Evolutionary conservation across 2,888 invertebrate species (phyloP).

Genomic region (Nezara viridula): DNA sequence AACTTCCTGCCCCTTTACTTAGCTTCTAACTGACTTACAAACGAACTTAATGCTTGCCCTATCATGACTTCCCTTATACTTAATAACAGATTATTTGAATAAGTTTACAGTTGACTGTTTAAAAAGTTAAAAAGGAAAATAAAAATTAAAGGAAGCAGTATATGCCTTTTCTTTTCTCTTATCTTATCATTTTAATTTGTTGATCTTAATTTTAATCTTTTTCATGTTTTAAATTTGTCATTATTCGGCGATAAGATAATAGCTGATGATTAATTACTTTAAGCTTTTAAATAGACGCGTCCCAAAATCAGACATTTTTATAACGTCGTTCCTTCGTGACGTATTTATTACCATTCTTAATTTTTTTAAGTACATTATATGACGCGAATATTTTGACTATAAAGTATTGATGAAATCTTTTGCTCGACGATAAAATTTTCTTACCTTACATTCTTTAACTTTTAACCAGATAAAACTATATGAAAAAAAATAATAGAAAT

Average conservation of each 20-base stretch:
- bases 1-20: conserved; percentile 21
- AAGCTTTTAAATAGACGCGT: background rate
- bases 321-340: background rate
- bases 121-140: too few relatives aligned
- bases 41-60: background rate
- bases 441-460: background rate
- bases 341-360: background rate
- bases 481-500: background rate
- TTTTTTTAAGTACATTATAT: background rate
- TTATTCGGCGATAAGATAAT: background rate
- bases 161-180: background rate
- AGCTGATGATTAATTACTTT: background rate
- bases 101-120: too few relatives aligned
- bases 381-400: background rate
- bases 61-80: background rate
- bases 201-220: background rate
- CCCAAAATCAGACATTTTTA: background rate
- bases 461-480: background rate
- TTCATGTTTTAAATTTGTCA: background rate
- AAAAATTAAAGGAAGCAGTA: background rate
- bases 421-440: too few relatives aligned
- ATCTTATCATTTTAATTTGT: background rate
- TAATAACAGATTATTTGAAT: background rate
- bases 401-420: background rate
- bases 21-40: background rate